Conservation (phyloP, 2,888 invertebrate genomes). For the Acrobasis repandana region DNA sequence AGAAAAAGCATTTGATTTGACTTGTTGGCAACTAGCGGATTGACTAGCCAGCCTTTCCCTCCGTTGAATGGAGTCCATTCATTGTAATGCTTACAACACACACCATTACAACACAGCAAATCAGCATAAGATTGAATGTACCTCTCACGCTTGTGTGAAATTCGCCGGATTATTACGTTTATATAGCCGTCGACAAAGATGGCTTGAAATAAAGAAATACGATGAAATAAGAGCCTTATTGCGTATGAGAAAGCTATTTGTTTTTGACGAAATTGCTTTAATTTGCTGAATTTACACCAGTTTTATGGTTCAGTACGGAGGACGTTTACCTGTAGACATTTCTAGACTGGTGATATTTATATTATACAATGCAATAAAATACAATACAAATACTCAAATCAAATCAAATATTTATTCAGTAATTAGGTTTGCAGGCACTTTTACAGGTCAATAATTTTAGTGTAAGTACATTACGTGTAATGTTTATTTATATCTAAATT, state of each 20-base stretch:
- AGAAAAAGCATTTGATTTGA: too few relatives aligned
- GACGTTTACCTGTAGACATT: neutral
- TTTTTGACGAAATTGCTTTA: constrained; percentile 7
- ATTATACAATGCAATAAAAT: too few relatives aligned
- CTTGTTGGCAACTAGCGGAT: too few relatives aligned
- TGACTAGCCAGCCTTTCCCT: constrained; percentile 5
- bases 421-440: too few relatives aligned
- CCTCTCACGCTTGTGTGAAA: constrained; percentile 15
- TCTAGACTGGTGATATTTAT: neutral
- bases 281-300: constrained; percentile 1
- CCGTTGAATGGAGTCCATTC: too few relatives aligned
- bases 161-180: constrained; percentile 6
- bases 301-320: neutral
- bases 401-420: too few relatives aligned
- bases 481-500: too few relatives aligned
- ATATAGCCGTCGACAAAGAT: constrained; percentile 6
- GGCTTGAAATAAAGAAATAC: constrained; percentile 1
- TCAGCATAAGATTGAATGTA: constrained; percentile 17
- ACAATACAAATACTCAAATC: too few relatives aligned
- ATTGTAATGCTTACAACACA: constrained; percentile 18
- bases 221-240: constrained; percentile 3
- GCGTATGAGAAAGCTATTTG: constrained; percentile 7
- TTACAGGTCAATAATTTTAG: too few relatives aligned
- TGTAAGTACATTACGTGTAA: too few relatives aligned
- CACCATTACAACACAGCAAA: constrained; percentile 10